Conservation (phyloP, 2,797 vertebrate genomes). For the Scarus forsteni region DNA sequence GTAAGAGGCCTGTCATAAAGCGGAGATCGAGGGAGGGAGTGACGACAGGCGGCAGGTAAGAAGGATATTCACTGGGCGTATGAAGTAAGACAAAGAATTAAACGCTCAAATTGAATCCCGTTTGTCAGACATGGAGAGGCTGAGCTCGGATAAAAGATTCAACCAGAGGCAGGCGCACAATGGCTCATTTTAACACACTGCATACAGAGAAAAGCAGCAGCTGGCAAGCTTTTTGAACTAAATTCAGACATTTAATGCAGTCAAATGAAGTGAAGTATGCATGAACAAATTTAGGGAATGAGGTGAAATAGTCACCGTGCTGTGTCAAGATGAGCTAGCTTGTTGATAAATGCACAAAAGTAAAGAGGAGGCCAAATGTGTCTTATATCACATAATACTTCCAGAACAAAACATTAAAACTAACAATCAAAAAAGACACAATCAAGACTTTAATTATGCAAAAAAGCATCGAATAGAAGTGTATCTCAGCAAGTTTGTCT, state of each 20-base stretch:
- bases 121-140: background rate
- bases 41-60: background rate
- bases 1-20: constrained; percentile 89
- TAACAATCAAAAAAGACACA: too few species aligned
- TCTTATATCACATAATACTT: too few species aligned
- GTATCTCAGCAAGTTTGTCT: too few species aligned
- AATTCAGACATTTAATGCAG: background rate
- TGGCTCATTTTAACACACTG: background rate
- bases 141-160: background rate
- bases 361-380: too few species aligned
- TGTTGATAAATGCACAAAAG: too few species aligned
- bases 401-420: too few species aligned
- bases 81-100: constrained; percentile 21
- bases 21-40: background rate
- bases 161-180: background rate
- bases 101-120: constrained; percentile 5
- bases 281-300: too few species aligned
- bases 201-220: background rate
- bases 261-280: background rate
- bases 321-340: too few species aligned
- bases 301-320: too few species aligned
- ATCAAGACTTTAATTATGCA: too few species aligned
- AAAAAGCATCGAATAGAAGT: too few species aligned
- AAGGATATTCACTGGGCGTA: constrained; percentile 9
- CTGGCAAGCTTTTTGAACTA: background rate